Base-by-base conservation (phyloP, 2,113 vertebrate species). In the Ciconia boyciana region DNA sequence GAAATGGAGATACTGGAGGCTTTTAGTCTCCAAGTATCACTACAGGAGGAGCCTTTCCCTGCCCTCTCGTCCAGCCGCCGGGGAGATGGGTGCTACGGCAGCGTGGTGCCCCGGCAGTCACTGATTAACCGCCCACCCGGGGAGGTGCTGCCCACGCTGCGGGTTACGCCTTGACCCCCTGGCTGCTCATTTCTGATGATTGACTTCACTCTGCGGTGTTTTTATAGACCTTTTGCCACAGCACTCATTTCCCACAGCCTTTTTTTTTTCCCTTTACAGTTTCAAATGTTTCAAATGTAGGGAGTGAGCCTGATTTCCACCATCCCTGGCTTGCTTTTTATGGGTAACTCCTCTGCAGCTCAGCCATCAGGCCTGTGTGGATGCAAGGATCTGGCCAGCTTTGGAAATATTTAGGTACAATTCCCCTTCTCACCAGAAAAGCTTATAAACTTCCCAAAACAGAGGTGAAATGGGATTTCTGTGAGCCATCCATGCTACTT, bases 101-200 rank as follows among this genome's bases (percentile, higher is more conserved):
- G 58, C 2, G 0, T 5, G 15, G 66, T 86, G 70, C 55, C 60
- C 48, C 0, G 2, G 66, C 72, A 61, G 89, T 94, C 87, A 95
- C 89, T 94, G 49, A 91, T 96, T 94, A 97, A 96, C 80, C 1
- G 0, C 80, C 49, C 3, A 2, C 87, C 93, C 0, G 0, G n/a
- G 76, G 61, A 88, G 66, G 39, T 86, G 76, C 83, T 92, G 89
- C 89, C 29, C 52, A 72, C 2, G 6, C 66, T 44, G 58, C 0
- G 0, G 46, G 32, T 94, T 88, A 48, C 0, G 4, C 28, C 61
- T 49, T 7, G 20, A 48, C 89, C 77, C 70, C 64, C 91, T 29
- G 28, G 74, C 74, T 52, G 43, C 65, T 91, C 58, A 68, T 85
- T 94, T 93, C 87, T 92, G 87, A 94, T 54, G 84, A 89, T 84